Evolutionary conservation across 1,140 invertebrate species (phyloP), one percentile per base, ranked within the genome.

Genomic region (Drosophila subpulchrella): DNA sequence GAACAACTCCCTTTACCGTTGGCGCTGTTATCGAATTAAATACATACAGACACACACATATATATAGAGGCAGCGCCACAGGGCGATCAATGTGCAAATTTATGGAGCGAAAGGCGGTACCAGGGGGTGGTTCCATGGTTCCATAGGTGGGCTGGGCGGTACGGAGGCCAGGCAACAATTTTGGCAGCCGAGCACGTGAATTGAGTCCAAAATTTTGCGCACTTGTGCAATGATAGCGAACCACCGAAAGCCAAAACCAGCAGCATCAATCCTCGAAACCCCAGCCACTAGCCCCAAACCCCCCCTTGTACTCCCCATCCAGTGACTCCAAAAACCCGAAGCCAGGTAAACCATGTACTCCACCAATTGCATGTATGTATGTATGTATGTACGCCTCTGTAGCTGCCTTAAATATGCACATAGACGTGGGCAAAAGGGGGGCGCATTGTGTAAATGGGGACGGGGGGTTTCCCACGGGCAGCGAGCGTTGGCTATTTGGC

Each of bases 201-300:
- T 88, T 79, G 80, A 88, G 84, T 88, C 84, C 84, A 88, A 88
- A 88, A 88, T 88, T 88, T 88, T 88, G 84, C 80, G 76, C 84
- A 88, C 84, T 88, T 88, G 80, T 88, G 84, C 83, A 88, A 88
- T 88, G 83, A 88, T 88, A 89, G 83, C 83, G 57, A 71, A 55
- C 60, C 55, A 70, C 39, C 59, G 50, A 54, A 56, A 68, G 51
- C 46, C 51, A 70, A 56, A 68, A 55, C 65, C 50, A 38, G 65
- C 47, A 71, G 51, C 68, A 71, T 70, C 68, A 71, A 58, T 58
- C 41, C 68, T 58, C 6, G 39, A 27, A 10, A 41, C 8, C 10
- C 56, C 17, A 10, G 27, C 8, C 10, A 34, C 17, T 6, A 12
- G 4, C 10, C 38, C 5, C 34, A 6, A 6, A 6, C 8, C 10